Conservation (phyloP, 2,113 vertebrate genomes). For the Columba livia region DNA sequence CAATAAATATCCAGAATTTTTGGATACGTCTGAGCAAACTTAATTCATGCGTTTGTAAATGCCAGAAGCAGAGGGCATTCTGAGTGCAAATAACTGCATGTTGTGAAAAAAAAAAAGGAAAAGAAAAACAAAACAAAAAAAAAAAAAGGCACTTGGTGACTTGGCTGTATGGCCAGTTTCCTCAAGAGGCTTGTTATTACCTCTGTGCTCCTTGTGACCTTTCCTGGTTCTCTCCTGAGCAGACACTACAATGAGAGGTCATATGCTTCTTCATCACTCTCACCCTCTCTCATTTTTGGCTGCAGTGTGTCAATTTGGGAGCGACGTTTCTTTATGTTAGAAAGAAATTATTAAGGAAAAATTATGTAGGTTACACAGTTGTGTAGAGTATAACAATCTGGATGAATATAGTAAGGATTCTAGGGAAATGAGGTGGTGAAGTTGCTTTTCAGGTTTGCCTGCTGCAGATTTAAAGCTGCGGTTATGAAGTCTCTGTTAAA, state of each 20-base stretch:
- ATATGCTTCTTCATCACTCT: not conserved
- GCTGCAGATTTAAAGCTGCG: not conserved
- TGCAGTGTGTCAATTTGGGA: not conserved
- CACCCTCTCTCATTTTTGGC: not conserved
- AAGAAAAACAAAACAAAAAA: too few relatives aligned
- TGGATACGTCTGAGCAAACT: not conserved
- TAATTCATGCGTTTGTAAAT: not conserved
- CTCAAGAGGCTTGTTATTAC: not conserved
- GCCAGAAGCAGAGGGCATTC: not conserved
- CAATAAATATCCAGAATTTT: not conserved
- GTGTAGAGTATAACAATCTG: not conserved
- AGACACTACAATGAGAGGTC: not conserved
- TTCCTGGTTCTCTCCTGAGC: not conserved
- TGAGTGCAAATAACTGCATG: not conserved
- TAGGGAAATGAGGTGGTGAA: not conserved
- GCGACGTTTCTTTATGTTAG: not conserved
- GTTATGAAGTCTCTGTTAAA: not conserved
- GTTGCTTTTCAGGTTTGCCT: not conserved
- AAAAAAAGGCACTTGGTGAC: not conserved
- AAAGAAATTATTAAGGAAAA: slow-evolving; percentile 20
- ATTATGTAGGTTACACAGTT: not conserved
- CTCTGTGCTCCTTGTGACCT: not conserved
- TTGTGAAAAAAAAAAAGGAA: not conserved
- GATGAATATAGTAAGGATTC: not conserved
- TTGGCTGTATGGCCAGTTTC: fast-evolving